Evolutionary conservation across 2,888 invertebrate genomes (phyloP), one percentile per base, ranked within the genome.

Genomic region (Chelonus formosanus): DNA sequence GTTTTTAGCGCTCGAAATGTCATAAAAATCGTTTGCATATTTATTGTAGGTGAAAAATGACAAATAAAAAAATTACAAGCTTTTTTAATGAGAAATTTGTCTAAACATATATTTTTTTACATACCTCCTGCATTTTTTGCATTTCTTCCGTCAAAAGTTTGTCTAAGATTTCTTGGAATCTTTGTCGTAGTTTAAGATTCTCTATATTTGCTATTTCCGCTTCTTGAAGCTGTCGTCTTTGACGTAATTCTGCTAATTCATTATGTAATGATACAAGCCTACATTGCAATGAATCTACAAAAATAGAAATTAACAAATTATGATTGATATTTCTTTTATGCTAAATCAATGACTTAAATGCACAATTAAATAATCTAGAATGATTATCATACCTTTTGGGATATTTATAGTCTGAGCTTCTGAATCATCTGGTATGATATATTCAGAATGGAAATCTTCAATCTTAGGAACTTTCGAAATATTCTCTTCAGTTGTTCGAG

Each of bases 121-220:
- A 32, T 75, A 92, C 92, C 84, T 91, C 88, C 83, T 94, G 93
- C 70, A 92, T 91, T 74, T 91, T 92, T 74, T 91, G 87, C 73
- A 94, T 92, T 78, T 95, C 93, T 75, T 92, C 90, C 40, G 84
- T 80, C 70, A 92, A 87, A 7, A 96, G 84, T 75, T 91, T 90
- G 71, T 95, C 93, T 35, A 96, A 85, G 60, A 91, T 92, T 72
- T 92, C 92, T 79, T 93, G 91, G 83, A 97, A 93, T 62, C 96
- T 86, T 82, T 95, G 93, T 56, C 92, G 86, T 8, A 96, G 84
- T 7, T 94, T 92, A 70, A 91, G 86, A 82, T 96, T 96, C 79
- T 95, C 95, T 80, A 95, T 94, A 54, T 91, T 92, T 32, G 92
- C 89, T 69, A 96, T 91, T 84, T 95, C 94, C 71, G 90, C 88